Evolutionary conservation across 2,888 invertebrate species (phyloP).

Genomic region (Melieria picta): DNA sequence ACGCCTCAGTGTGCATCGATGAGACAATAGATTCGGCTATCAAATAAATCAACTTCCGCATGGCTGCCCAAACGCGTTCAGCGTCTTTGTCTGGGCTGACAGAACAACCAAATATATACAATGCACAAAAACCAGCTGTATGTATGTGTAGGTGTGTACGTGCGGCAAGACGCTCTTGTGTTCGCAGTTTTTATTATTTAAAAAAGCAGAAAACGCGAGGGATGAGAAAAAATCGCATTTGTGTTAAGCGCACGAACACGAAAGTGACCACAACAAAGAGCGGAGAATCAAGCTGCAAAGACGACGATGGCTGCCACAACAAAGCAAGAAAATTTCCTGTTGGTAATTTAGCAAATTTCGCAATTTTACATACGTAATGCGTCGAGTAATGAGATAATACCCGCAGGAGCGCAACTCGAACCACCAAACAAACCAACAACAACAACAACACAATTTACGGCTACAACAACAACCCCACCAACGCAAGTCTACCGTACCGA

Average conservation of each 20-base stretch:
- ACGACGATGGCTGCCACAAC: background rate
- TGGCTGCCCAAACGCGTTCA: slow-evolving; percentile 47
- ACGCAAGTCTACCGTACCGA: no score
- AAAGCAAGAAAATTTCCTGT: slow-evolving; percentile 15
- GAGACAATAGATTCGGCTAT: background rate
- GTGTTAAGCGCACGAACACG: slow-evolving; percentile 20
- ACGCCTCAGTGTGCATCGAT: no score
- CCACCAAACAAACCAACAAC: slow-evolving; percentile 10
- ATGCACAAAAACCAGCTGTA: slow-evolving; percentile 11
- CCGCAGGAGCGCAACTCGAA: slow-evolving; percentile 9
- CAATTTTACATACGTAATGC: slow-evolving; percentile 24
- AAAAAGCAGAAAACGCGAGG: background rate
- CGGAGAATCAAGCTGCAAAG: background rate
- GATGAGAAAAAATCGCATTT: slow-evolving; percentile 4
- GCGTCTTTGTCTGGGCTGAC: no score
- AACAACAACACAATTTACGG: background rate
- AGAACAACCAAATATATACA: background rate
- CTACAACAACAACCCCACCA: slow-evolving; percentile 36
- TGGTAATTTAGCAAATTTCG: slow-evolving; percentile 27
- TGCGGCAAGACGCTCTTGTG: background rate
- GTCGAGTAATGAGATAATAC: background rate
- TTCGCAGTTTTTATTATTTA: no score
- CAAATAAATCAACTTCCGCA: slow-evolving; percentile 63
- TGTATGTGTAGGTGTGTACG: background rate
- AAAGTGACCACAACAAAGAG: slow-evolving; percentile 28